These are phyloP conservation scores for Drosophila kuntzei DNA, from an alignment of 2,888 invertebrate genomes.

Conservation along the genomic window DNA sequence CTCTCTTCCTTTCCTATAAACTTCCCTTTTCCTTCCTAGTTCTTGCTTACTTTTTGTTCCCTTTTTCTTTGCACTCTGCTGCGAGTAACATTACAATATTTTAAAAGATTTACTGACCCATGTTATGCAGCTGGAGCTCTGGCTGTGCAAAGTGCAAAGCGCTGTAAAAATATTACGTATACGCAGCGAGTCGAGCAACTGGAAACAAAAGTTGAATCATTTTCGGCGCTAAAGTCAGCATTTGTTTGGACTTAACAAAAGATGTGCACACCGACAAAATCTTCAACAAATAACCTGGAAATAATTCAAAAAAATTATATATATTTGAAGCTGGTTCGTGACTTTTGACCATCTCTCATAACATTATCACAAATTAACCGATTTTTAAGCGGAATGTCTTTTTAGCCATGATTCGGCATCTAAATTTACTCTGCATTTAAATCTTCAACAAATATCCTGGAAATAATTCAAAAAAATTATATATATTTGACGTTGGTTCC, in stretches of 20 bases:
- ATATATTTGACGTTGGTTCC: constrained; percentile 13
- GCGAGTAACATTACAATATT: constrained; percentile 67
- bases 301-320: constrained; percentile 16
- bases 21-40: background rate
- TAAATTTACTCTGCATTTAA: too few relatives aligned
- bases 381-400: too few relatives aligned
- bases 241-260: constrained; percentile 41
- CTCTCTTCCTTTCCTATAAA: background rate
- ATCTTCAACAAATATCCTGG: constrained; percentile 14
- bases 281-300: constrained; percentile 14
- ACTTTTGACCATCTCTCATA: too few relatives aligned
- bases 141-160: constrained; percentile 69
- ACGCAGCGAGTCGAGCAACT: constrained; percentile 40
- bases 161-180: constrained; percentile 73
- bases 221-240: constrained; percentile 38
- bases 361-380: too few relatives aligned
- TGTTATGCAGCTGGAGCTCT: constrained; percentile 45
- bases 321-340: constrained; percentile 15
- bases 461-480: constrained; percentile 12
- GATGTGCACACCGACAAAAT: constrained; percentile 4
- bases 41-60: constrained; percentile 16
- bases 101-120: constrained; percentile 79
- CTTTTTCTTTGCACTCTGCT: constrained; percentile 34
- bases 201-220: constrained; percentile 51
- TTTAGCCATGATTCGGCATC: too few relatives aligned